These are phyloP conservation scores for Beris morrisii DNA, from an alignment of 2,888 invertebrate species.

Conservation along the genomic window DNA sequence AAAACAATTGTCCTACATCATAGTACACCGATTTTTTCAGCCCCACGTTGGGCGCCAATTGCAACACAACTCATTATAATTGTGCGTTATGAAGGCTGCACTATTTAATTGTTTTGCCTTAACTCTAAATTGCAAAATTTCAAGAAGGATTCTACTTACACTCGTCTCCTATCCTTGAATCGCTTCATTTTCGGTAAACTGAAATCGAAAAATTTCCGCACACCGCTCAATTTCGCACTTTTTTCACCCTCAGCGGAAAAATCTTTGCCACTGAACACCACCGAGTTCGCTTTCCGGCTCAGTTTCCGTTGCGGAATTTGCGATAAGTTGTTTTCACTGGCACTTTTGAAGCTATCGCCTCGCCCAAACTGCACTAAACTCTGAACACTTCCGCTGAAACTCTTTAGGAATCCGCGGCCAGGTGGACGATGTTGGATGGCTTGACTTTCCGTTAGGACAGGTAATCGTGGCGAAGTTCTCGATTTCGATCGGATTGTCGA, in stretches of 20 bases:
- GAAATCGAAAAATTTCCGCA: conserved; percentile 33
- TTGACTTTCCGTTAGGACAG: conserved; percentile 15
- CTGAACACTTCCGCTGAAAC: conserved; percentile 38
- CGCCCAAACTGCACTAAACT: conserved; percentile 32
- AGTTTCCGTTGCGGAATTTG: conserved; percentile 23
- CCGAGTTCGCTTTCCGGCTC: conserved; percentile 21
- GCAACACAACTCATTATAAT: too few relatives aligned
- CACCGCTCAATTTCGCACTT: neutral
- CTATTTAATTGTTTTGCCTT: too few relatives aligned
- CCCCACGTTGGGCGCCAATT: too few relatives aligned
- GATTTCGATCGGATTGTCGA: conserved; percentile 6
- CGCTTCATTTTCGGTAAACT: conserved; percentile 32
- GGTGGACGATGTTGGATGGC: conserved; percentile 10
- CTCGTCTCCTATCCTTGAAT: conserved; percentile 4
- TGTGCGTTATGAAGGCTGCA: too few relatives aligned
- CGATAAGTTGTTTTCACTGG: conserved; percentile 39
- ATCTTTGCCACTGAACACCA: conserved; percentile 3
- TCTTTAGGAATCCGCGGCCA: conserved; percentile 23
- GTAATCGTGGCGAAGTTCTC: conserved; percentile 8
- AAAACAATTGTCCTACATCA: too few relatives aligned
- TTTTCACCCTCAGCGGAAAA: neutral
- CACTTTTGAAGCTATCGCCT: conserved; percentile 32
- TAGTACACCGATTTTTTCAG: too few relatives aligned
- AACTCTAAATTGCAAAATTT: too few relatives aligned
- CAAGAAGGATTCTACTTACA: conserved; percentile 3